Evolutionary conservation across 2,888 invertebrate species (phyloP).

Genomic region (Volucella zonaria): DNA sequence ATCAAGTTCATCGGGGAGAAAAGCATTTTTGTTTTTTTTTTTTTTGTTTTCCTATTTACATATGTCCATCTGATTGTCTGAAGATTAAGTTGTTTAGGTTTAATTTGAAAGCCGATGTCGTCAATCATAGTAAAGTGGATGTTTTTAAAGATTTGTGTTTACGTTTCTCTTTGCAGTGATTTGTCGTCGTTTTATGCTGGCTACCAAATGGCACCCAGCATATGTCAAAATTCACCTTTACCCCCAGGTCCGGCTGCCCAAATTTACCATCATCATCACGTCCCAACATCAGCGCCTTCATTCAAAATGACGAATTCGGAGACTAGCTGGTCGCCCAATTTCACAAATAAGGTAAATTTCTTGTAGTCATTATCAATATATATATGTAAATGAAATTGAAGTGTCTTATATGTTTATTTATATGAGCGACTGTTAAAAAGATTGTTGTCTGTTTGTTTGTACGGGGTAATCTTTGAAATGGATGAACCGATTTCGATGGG

Average conservation of each 20-base stretch:
- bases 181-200: slow-evolving; percentile 82
- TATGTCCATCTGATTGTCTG: background rate
- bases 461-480: too few species aligned
- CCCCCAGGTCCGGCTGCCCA: slow-evolving; percentile 74
- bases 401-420: too few species aligned
- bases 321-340: slow-evolving; percentile 81
- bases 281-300: slow-evolving; percentile 79
- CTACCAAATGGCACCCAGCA: slow-evolving; percentile 84
- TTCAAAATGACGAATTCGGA: slow-evolving; percentile 81
- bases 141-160: slow-evolving; percentile 49
- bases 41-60: background rate
- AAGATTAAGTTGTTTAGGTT: slow-evolving; percentile 8
- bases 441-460: too few species aligned
- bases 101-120: background rate
- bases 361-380: background rate
- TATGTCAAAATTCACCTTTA: slow-evolving; percentile 80
- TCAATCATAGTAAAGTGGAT: too few species aligned
- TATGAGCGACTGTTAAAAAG: too few species aligned
- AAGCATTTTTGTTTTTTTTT: slow-evolving; percentile 46
- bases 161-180: slow-evolving; percentile 81
- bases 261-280: slow-evolving; percentile 73
- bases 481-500: too few species aligned
- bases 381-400: too few species aligned
- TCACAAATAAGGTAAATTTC: slow-evolving; percentile 79
- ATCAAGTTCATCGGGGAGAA: slow-evolving; percentile 69